phyloP scores from a whole-genome alignment of 1,140 invertebrate genomes.

The Drosophila paulistorum region DNA sequence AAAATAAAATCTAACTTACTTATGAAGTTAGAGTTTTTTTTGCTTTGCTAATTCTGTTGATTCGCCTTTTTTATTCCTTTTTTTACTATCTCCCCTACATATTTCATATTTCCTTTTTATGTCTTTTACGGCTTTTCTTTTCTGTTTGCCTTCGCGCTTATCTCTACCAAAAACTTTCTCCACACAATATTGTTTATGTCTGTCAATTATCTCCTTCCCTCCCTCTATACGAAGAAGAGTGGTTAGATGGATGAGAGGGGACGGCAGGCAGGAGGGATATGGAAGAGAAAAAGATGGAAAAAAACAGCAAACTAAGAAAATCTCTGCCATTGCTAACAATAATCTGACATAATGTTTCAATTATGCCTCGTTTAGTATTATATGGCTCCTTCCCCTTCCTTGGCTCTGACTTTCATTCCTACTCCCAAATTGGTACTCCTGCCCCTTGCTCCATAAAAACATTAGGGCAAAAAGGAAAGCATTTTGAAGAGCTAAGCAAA shows the following conservation, averaged over 20 bases:
- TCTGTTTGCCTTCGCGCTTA: conserved; percentile 37
- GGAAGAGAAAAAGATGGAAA: conserved; percentile 29
- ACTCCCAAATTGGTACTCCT: conserved; percentile 4
- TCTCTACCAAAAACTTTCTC: conserved; percentile 65
- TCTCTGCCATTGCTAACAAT: conserved; percentile 74
- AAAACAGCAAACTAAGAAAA: conserved; percentile 75
- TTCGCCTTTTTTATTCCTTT: background rate
- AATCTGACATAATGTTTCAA: conserved; percentile 82
- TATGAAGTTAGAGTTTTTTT: background rate
- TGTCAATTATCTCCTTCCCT: conserved; percentile 47
- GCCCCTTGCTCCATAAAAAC: conserved; percentile 13
- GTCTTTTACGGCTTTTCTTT: conserved; percentile 53
- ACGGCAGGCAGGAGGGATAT: background rate
- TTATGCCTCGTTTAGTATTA: conserved; percentile 79
- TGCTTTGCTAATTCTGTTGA: conserved; percentile 3
- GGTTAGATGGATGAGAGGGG: conserved; percentile 1
- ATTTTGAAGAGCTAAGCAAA: conserved; percentile 76
- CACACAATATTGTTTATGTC: conserved; percentile 63
- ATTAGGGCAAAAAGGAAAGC: conserved; percentile 51
- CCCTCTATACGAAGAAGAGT: conserved; percentile 3
- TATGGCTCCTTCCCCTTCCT: conserved; percentile 39
- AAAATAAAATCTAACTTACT: no score
- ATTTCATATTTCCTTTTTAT: conserved; percentile 48
- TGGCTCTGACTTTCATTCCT: conserved; percentile 17
- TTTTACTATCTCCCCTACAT: conserved; percentile 34